A percentile compares a stretch with the other conserved stretches of the same genome.
Evolutionary conservation across 2,888 invertebrate species (phyloP).

Genomic region (Priocnemis perturbator): DNA sequence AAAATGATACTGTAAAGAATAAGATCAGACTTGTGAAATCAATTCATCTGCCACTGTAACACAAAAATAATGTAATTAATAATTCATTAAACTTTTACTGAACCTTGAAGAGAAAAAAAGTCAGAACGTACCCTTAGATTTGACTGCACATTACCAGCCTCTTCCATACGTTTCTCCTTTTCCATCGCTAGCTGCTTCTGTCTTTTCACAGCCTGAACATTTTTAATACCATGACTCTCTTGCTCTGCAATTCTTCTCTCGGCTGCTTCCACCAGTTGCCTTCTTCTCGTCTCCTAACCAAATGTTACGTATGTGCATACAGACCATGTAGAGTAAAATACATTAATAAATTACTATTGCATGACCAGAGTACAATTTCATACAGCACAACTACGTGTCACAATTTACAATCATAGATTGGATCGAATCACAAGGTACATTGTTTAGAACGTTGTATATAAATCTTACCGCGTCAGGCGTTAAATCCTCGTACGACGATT

Average conservation of each 20-base stretch:
- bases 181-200: constrained; percentile 80
- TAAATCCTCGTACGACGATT: constrained; percentile 77
- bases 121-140: constrained; percentile 58
- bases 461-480: constrained; percentile 79
- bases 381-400: too few species aligned
- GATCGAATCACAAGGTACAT: too few species aligned
- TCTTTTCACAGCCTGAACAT: constrained; percentile 79
- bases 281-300: constrained; percentile 73
- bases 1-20: too few species aligned
- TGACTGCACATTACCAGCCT: constrained; percentile 70
- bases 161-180: constrained; percentile 78
- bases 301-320: too few species aligned
- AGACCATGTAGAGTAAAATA: too few species aligned
- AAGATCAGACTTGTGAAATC: constrained; percentile 20
- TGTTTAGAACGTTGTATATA: too few species aligned
- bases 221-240: constrained; percentile 81
- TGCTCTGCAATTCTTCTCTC: constrained; percentile 80
- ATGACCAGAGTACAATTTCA: too few species aligned
- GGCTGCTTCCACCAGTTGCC: constrained; percentile 82
- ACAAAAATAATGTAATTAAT: constrained; percentile 11
- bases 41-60: constrained; percentile 68
- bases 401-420: too few species aligned
- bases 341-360: too few species aligned
- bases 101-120: neutral
- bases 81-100: constrained; percentile 7